Base-by-base conservation (phyloP, 2,797 vertebrate genomes). In the Sebastes minor region DNA sequence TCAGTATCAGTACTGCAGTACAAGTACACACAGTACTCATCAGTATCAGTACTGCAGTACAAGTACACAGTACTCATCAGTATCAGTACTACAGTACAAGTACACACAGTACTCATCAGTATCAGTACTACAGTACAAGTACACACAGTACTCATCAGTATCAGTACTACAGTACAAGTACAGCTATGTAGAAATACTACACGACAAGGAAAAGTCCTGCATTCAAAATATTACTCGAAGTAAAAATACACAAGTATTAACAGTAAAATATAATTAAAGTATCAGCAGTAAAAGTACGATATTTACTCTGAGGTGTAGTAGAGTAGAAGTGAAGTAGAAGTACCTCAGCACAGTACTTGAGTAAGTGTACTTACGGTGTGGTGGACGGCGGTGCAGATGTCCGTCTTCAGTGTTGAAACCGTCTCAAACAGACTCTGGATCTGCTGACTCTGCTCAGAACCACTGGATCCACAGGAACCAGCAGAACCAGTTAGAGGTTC, bases 351-450 rank as follows among this genome's bases (percentile, higher is more conserved):
- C 2, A 30, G 18, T 60, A 18, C 27, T 30, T 28, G 16, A 60
- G 57, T 60, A 20, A 10, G 20, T 20, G 38, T 20, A 49, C 42
- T 33, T 14, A 53, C 32, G 5, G 28, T 20, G 56, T 86, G 81
- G 71, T 94, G 93, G 35, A 95, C 81, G 2, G 94, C 86, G 4
- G 90, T 94, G 79, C 95, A 95, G 86, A 97, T 93, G 38, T 96
- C 94, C 6, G 78, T 88, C 80, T 94, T 97, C 71, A 97, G 91
- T 0, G 91, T 88, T 74, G 96, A 85, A 5, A 95, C 91, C 5
- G 96, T 91, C 35, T 89, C 91, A 14, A 96, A 92, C 1, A 99
- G 94, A 80, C 91, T 94, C 49, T 92, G 94, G 60, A 97, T 80
- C 14, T 89, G 94, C 5, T 90, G 83, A 46, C 52, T 76, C 71